phyloP scores from a whole-genome alignment of 2,797 vertebrate genomes.

The Synaphobranchus kaupii region DNA sequence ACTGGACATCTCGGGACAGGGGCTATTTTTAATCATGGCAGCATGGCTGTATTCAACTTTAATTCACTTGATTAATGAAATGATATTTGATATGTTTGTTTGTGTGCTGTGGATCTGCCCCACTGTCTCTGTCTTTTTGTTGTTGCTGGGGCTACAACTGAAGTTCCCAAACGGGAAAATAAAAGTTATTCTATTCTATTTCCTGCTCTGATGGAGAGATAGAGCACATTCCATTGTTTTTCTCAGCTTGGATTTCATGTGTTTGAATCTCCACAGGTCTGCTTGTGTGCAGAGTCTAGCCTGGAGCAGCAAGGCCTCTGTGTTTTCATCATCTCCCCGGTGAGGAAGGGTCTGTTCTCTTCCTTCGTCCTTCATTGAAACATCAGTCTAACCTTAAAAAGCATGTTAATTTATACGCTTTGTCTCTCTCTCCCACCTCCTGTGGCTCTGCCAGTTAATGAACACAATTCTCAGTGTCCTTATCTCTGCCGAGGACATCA shows the following conservation, averaged over 20 bases:
- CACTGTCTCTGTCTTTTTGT: too few relatives aligned
- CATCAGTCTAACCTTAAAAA: background rate
- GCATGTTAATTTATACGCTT: background rate
- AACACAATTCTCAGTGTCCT: background rate
- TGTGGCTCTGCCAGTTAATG: background rate
- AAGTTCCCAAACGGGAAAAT: too few relatives aligned
- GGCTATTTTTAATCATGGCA: too few relatives aligned
- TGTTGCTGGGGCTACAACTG: too few relatives aligned
- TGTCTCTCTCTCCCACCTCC: background rate
- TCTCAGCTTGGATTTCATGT: background rate
- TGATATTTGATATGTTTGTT: too few relatives aligned
- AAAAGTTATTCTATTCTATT: too few relatives aligned
- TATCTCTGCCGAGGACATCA: background rate
- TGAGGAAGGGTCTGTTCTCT: background rate
- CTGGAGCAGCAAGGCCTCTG: background rate
- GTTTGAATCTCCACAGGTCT: background rate
- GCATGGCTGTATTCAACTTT: too few relatives aligned
- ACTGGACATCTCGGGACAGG: too few relatives aligned
- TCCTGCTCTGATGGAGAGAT: background rate
- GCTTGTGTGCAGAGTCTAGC: too few relatives aligned
- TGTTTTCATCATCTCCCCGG: background rate
- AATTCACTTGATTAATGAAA: too few relatives aligned
- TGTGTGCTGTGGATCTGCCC: too few relatives aligned
- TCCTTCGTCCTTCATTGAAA: background rate
- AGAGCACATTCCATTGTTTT: background rate